Conservation (phyloP, 2,113 vertebrate species). For the Halichoeres trimaculatus region DNA sequence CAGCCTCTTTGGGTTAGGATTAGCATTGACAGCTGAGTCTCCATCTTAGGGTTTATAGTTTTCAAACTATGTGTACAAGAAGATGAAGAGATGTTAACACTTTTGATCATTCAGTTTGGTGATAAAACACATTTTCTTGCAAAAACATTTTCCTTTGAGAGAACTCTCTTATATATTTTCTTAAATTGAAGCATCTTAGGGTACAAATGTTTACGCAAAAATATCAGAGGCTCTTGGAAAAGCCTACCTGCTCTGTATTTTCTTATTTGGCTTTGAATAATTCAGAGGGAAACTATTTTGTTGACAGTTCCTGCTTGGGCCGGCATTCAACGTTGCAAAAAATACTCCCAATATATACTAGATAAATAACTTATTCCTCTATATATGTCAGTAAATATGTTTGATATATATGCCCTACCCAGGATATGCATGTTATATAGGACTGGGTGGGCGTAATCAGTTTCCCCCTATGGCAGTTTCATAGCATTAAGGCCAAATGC, state of each 20-base stretch:
- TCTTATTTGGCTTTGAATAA: neutral
- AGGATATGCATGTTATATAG: conserved; percentile 41
- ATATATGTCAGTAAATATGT: conserved; percentile 54
- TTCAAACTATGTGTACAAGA: neutral
- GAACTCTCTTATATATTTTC: too few relatives aligned
- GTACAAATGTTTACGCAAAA: too few relatives aligned
- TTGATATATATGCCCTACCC: conserved; percentile 39
- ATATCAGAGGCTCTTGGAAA: neutral
- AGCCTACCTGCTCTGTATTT: neutral
- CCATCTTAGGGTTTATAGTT: neutral
- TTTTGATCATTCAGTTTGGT: neutral
- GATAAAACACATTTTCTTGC: neutral
- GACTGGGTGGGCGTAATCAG: conserved; percentile 40
- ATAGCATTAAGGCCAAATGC: conserved; percentile 77
- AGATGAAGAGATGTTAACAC: neutral
- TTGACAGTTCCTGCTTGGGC: conserved; percentile 14
- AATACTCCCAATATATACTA: conserved; percentile 56
- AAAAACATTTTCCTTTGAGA: neutral
- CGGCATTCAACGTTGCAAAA: conserved; percentile 20
- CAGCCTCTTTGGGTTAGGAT: conserved; percentile 49
- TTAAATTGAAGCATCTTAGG: too few relatives aligned
- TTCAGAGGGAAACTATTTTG: neutral
- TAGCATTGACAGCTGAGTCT: conserved; percentile 26
- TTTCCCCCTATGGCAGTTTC: conserved; percentile 72
- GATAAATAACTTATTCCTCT: conserved; percentile 42